Conservation (phyloP, 2,113 vertebrate species). For the Eulemur rufifrons region DNA sequence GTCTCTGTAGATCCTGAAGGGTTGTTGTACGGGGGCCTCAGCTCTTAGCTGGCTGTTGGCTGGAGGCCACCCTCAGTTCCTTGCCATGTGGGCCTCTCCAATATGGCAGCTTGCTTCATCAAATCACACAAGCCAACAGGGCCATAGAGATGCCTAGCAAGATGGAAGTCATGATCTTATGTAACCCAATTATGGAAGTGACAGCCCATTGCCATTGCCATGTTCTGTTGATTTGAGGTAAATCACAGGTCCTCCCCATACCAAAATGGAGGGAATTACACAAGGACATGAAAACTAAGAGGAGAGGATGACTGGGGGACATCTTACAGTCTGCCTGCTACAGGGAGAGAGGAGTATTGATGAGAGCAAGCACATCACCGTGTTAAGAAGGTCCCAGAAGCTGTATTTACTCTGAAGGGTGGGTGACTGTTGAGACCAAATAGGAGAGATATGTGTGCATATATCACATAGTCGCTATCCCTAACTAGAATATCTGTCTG, state of each 20-base stretch:
- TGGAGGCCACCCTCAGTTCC: too few species aligned
- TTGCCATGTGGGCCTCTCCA: neutral
- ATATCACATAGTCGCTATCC: neutral
- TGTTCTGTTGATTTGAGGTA: neutral
- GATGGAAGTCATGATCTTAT: neutral
- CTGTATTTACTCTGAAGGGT: neutral
- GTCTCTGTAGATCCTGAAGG: neutral
- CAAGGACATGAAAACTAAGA: neutral
- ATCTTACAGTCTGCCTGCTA: neutral
- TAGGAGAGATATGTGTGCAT: neutral
- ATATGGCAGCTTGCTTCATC: neutral
- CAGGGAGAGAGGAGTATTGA: neutral
- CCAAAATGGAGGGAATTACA: neutral
- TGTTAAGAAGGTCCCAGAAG: neutral
- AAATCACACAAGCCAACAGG: neutral
- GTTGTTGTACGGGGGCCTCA: neutral
- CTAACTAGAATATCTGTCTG: neutral
- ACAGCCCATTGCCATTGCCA: neutral
- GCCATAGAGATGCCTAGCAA: neutral
- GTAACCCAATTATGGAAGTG: neutral
- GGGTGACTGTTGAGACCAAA: neutral
- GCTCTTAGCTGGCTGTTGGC: neutral
- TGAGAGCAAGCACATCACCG: neutral
- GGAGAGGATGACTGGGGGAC: neutral
- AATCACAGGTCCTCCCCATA: neutral